Base-by-base conservation (phyloP, 2,888 invertebrate genomes). In the Thera obeliscata region DNA sequence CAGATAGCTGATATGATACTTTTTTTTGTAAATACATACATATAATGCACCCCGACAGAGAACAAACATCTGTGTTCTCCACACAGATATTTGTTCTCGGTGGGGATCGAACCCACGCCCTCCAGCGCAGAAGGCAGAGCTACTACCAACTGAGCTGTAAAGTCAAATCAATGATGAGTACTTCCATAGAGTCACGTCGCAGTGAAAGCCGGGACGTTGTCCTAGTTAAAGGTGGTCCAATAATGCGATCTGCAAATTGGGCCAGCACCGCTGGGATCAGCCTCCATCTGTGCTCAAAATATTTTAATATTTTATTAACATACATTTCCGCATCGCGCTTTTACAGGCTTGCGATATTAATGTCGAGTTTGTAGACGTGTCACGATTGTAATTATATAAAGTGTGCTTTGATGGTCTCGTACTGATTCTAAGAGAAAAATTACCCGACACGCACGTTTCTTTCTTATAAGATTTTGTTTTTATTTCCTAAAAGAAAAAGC, bases 291-390 rank as follows among this genome's bases (percentile, higher is more conserved):
- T 72, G 70, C 64, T 64, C 69, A 67, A 75, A 72, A 74, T 74
- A 74, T 74, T 74, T 75, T 74, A 75, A 74, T 75, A 75, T 72
- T 75, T 75, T 73, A 75, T 71, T 67, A 70, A 66, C 63, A 64
- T 64, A 74, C 72, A 71, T 73, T 72, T 72, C 70, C 71, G 72
- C 66, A 64, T 68, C 67, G 38, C 67, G 68, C 66, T 69, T 73
- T 74, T 75, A 75, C 64, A 67, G 60, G 43, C 56, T 62, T 67
- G 61, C 59, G 61, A 61, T 73, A 71, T 71, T 74, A 59, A 55
- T 66, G 63, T 64, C 58, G 61, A 69, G 63, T 64, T 64, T 64
- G 66, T n/a, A 57, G 50, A 54, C 66, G 56, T 56, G 59, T 66
- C 69, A 69, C 66, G 69, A 63, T 63, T 69, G 65, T 69, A 69